Evolutionary conservation across 2,888 invertebrate genomes (phyloP), one percentile per base, ranked within the genome.

Genomic region (Agrochola litura): DNA sequence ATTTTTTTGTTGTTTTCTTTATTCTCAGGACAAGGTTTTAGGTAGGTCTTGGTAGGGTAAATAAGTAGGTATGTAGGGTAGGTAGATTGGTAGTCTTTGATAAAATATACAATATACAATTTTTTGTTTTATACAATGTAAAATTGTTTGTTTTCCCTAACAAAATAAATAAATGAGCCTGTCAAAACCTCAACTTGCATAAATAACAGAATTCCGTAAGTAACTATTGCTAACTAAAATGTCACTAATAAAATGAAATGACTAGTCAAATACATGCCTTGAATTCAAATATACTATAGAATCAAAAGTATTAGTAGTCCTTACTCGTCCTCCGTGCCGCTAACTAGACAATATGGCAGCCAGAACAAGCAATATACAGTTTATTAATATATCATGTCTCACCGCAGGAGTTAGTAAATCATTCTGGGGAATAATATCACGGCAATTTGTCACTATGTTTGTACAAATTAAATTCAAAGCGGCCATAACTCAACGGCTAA

Each of bases 401-500:
- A 54, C 69, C 64, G 37, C 60, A n/a, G 19, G 25, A 83, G 60
- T 82, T 22, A 43, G 58, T 78, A 65, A 68, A 83, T 80, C 60
- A 70, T 83, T 78, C 69, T 9, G 54, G 6, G 49, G 54, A n/a
- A 70, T 78, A 66, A 76, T 69, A 65, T 69, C 49, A 66, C 54
- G 14, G 66, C 61, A 5, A 56, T 83, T 56, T 78, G 70, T 84
- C 69, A 79, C 30, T 30, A 49, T 63, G 56, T 37, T 43, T 67
- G 43, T 68, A 25, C 63, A 83, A 83, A 79, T 83, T 83, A 49
- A 83, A 79, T 79, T 79, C 56, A 52, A 49, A 67, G 77, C 43
- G 49, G 22, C n/a, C 41, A 41, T 79, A 49, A 82, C 82, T 78
- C 58, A 19, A 43, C 64, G 43, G 64, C 22, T 58, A 43, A 82